Conservation (phyloP, 1,140 invertebrate species). For the Caerostris darwini region DNA sequence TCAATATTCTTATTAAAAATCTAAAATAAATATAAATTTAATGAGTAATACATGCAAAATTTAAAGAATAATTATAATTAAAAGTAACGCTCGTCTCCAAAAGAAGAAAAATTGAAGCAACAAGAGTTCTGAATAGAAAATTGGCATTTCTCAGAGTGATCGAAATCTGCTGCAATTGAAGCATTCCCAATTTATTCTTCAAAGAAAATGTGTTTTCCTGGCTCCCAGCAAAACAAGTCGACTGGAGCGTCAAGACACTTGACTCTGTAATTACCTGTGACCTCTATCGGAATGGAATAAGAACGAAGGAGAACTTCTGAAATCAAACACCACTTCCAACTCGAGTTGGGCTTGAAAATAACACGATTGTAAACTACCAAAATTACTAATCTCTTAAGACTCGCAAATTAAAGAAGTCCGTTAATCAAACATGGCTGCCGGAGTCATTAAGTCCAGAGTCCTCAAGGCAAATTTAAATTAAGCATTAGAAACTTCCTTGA, state of each 20-base stretch:
- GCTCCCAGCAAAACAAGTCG: not conserved
- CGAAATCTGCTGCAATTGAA: not conserved
- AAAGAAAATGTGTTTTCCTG: not conserved
- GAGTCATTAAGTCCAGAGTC: constrained; percentile 62
- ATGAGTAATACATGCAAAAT: no score
- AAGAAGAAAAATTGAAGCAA: not conserved
- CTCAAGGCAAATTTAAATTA: constrained; percentile 71
- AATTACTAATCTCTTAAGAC: constrained; percentile 65
- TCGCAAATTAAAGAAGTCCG: constrained; percentile 71
- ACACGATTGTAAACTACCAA: constrained; percentile 67
- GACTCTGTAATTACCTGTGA: not conserved
- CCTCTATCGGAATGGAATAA: not conserved
- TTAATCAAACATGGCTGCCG: constrained; percentile 73
- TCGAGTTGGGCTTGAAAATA: constrained; percentile 30
- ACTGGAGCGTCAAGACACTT: not conserved
- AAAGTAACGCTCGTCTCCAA: no score
- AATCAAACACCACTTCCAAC: constrained; percentile 43
- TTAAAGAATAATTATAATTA: no score
- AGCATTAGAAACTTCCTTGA: constrained; percentile 52
- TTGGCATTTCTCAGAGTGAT: not conserved
- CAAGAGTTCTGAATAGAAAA: not conserved
- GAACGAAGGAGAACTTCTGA: not conserved
- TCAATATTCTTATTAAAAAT: no score
- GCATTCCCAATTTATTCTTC: not conserved
- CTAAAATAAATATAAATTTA: no score